These are phyloP conservation scores for Ips nitidus DNA, from an alignment of 1,140 invertebrate species.

Conservation along the genomic window DNA sequence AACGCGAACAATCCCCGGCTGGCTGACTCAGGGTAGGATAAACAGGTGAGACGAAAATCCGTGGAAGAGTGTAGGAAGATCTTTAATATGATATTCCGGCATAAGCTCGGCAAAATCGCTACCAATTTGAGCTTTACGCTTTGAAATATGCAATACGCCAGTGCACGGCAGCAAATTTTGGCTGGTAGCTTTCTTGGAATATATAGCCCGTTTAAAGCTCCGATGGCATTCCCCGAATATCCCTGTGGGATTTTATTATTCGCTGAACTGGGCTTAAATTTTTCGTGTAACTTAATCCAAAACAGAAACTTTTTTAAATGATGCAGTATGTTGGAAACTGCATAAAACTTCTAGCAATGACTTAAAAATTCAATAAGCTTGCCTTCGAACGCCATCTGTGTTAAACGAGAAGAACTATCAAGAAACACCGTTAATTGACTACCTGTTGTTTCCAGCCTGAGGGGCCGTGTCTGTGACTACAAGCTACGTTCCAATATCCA, in stretches of 20 bases:
- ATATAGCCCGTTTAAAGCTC: constrained; percentile 7
- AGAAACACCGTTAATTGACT: constrained; percentile 13
- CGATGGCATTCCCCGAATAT: constrained; percentile 11
- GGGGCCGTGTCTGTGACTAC: neutral
- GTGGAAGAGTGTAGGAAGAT: neutral
- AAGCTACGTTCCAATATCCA: neutral
- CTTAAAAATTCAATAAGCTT: too few relatives aligned
- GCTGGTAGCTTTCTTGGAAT: constrained; percentile 11
- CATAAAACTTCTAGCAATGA: too few relatives aligned
- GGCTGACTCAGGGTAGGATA: neutral
- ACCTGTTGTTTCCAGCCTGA: constrained; percentile 15
- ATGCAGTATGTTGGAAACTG: too few relatives aligned
- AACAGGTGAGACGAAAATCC: constrained; percentile 10
- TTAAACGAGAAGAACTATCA: constrained; percentile 1
- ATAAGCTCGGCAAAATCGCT: constrained; percentile 6
- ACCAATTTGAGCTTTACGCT: constrained; percentile 9
- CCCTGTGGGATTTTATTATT: constrained; percentile 25
- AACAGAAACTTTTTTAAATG: neutral
- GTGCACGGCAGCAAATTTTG: constrained; percentile 10
- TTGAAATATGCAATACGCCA: constrained; percentile 8
- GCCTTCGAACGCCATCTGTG: constrained; percentile 14
- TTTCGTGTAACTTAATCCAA: neutral
- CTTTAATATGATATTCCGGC: constrained; percentile 10
- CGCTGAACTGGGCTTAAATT: neutral
- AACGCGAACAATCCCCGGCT: too few relatives aligned